Conservation (phyloP, 2,888 invertebrate genomes). For the Synanthedon formicaeformis region DNA sequence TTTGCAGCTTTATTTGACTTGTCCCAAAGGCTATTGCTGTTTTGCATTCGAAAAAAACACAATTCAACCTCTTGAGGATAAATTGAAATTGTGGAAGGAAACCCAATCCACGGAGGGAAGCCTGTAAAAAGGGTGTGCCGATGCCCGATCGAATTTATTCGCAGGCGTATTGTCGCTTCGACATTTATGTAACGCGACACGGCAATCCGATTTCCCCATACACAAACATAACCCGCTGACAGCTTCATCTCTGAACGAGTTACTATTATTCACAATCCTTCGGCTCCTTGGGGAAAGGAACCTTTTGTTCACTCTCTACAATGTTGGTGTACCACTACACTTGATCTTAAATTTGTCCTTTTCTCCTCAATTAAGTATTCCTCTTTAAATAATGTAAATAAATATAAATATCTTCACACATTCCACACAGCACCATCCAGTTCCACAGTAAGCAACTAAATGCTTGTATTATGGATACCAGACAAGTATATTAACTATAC, state of each 20-base stretch:
- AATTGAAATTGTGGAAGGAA: conserved; percentile 42
- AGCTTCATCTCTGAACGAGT: background rate
- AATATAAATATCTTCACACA: too few species aligned
- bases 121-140: conserved; percentile 25
- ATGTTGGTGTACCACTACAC: too few species aligned
- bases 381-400: too few species aligned
- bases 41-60: conserved; percentile 58
- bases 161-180: conserved; percentile 7
- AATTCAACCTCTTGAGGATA: conserved; percentile 33
- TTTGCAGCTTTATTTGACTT: conserved; percentile 7
- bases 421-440: too few species aligned
- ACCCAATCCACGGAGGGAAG: conserved; percentile 28
- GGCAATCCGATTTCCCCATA: background rate
- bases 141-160: conserved; percentile 27
- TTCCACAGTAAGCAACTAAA: too few species aligned
- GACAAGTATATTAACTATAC: too few species aligned
- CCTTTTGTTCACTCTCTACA: too few species aligned
- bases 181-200: background rate
- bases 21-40: conserved; percentile 27
- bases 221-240: background rate
- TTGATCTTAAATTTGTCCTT: too few species aligned
- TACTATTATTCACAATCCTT: background rate
- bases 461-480: too few species aligned
- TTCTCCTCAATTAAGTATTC: too few species aligned
- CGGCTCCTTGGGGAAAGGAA: background rate